These are phyloP conservation scores for Ascaphus truei DNA, from an alignment of 2,113 vertebrate genomes.

Conservation along the genomic window DNA sequence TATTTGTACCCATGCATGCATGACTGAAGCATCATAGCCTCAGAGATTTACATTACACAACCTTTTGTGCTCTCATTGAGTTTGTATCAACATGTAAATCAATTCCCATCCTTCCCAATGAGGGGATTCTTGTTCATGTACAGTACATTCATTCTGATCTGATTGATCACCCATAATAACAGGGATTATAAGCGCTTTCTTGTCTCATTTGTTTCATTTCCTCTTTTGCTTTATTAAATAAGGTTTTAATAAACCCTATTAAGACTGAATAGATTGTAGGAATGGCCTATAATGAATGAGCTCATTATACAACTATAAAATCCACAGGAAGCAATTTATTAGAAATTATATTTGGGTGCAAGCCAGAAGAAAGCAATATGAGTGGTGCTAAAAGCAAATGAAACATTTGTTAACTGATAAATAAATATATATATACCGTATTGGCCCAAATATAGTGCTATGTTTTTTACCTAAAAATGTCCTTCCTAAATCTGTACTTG, in stretches of 20 bases:
- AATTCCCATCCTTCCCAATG: not conserved
- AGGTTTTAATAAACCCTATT: constrained; percentile 6
- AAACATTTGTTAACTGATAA: too few relatives aligned
- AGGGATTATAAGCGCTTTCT: not conserved
- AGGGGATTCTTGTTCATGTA: not conserved
- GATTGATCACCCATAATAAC: too few relatives aligned
- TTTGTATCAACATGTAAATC: not conserved
- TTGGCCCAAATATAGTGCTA: too few relatives aligned
- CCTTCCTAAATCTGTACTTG: too few relatives aligned
- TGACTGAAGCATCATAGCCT: not conserved
- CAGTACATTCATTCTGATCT: not conserved
- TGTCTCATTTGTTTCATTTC: not conserved
- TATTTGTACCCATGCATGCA: not conserved
- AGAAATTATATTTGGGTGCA: not conserved
- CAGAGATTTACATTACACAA: not conserved
- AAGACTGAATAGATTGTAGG: constrained; percentile 4
- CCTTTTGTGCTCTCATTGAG: not conserved
- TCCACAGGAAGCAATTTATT: constrained; percentile 6
- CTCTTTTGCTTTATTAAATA: constrained; percentile 6
- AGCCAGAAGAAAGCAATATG: too few relatives aligned
- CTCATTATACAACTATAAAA: not conserved
- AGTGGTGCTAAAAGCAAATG: too few relatives aligned
- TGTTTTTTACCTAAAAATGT: too few relatives aligned
- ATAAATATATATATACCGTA: too few relatives aligned
- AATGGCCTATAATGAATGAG: constrained; percentile 12